Conservation (phyloP, 2,888 invertebrate genomes). For the Gerosis bhagava region DNA sequence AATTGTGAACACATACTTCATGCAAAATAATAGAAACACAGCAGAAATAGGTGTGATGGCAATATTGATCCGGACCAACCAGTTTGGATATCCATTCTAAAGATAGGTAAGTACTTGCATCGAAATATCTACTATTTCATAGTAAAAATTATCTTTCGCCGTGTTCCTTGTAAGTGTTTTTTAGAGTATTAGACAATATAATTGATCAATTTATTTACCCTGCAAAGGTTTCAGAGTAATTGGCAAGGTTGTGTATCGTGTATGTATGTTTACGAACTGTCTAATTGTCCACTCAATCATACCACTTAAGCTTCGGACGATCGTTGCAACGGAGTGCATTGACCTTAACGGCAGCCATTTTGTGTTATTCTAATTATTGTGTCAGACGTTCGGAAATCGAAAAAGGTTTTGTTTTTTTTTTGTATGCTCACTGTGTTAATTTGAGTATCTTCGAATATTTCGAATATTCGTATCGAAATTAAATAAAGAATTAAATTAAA, state of each 20-base stretch:
- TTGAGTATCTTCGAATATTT: too few relatives aligned
- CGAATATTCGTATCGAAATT: not conserved
- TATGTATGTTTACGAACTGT: slow-evolving; percentile 28
- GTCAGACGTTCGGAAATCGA: slow-evolving; percentile 37
- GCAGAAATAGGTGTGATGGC: too few relatives aligned
- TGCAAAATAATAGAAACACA: too few relatives aligned
- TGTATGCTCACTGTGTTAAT: not conserved
- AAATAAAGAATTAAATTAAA: too few relatives aligned
- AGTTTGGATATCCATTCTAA: too few relatives aligned
- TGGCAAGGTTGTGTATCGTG: slow-evolving; percentile 28
- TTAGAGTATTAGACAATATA: slow-evolving; percentile 24
- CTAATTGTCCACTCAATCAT: slow-evolving; percentile 40
- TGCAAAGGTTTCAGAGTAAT: slow-evolving; percentile 26
- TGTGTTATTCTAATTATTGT: slow-evolving; percentile 60
- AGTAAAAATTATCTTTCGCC: slow-evolving; percentile 4
- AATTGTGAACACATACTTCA: too few relatives aligned
- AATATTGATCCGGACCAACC: too few relatives aligned
- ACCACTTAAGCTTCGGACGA: slow-evolving; percentile 38
- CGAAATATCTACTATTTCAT: too few relatives aligned
- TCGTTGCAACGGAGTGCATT: slow-evolving; percentile 36
- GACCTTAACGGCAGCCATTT: slow-evolving; percentile 56
- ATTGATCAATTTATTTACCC: slow-evolving; percentile 26
- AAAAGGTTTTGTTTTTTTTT: not conserved
- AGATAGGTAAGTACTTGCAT: too few relatives aligned
- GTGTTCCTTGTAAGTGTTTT: slow-evolving; percentile 10